phyloP scores from a whole-genome alignment of 1,140 invertebrate genomes.

The Oedothorax gibbosus region DNA sequence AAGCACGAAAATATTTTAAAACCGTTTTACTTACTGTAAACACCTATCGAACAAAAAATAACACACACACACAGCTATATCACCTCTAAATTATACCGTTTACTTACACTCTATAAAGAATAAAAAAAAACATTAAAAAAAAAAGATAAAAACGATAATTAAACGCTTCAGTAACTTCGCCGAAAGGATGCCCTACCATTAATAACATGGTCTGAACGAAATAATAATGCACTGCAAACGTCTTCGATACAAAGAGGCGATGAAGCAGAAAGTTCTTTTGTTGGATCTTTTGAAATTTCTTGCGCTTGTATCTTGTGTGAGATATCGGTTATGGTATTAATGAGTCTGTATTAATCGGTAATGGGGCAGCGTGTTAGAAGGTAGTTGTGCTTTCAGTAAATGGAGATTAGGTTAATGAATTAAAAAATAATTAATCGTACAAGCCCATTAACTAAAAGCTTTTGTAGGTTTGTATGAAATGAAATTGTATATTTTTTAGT shows the following conservation, averaged over 20 bases:
- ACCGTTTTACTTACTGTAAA: not conserved
- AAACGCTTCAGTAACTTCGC: constrained; percentile 2
- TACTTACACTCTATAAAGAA: not conserved
- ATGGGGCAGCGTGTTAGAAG: constrained; percentile 14
- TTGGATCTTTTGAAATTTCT: not conserved
- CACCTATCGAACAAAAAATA: not conserved
- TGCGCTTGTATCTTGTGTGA: constrained; percentile 1
- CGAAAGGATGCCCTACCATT: constrained; percentile 5
- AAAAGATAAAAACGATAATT: not conserved
- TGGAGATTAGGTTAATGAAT: too few species aligned
- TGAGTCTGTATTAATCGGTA: constrained; percentile 15
- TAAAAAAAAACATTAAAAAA: not conserved
- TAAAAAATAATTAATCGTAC: too few species aligned
- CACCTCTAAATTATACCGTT: too few species aligned
- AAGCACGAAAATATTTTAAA: not conserved
- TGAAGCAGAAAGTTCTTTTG: constrained; percentile 10
- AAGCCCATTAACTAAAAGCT: too few species aligned
- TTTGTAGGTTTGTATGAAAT: too few species aligned
- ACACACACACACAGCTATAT: not conserved
- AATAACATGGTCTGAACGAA: not conserved
- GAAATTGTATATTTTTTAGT: too few species aligned
- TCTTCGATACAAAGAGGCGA: not conserved
- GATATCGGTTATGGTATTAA: constrained; percentile 12
- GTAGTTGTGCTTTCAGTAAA: not conserved
- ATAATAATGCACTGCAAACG: not conserved